Conservation (phyloP, 2,113 vertebrate genomes). For the Rhegmatorhina hoffmannsi region DNA sequence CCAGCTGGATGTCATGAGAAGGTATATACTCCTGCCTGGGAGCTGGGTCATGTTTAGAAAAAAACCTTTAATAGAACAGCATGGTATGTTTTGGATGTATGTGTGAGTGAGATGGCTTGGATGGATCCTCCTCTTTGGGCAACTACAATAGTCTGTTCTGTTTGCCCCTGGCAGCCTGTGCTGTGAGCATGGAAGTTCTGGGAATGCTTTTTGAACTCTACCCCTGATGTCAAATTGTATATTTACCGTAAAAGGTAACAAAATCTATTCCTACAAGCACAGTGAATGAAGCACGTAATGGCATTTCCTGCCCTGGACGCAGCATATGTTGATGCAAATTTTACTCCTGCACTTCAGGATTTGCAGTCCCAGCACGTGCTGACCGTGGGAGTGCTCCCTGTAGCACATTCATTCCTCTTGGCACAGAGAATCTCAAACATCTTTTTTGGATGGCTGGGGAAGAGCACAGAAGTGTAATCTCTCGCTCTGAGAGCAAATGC, state of each 20-base stretch:
- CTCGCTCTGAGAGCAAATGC: background rate
- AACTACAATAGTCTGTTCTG: background rate
- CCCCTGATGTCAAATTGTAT: background rate
- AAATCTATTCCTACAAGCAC: background rate
- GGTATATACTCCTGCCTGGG: background rate
- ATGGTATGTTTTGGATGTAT: background rate
- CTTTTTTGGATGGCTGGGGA: slow-evolving; percentile 15
- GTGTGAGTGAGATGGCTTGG: background rate
- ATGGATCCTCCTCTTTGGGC: background rate
- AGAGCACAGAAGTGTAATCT: slow-evolving; percentile 8
- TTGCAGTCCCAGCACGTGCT: slow-evolving; percentile 9
- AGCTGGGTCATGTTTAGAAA: background rate
- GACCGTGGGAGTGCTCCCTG: slow-evolving; percentile 10
- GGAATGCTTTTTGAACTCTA: background rate
- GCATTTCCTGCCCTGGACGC: background rate
- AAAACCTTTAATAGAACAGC: background rate
- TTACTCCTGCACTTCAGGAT: background rate
- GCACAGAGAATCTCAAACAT: background rate
- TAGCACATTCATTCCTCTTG: background rate
- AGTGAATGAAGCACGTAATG: background rate
- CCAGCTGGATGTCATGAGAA: background rate
- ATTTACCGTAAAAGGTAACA: background rate
- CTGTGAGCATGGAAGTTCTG: background rate
- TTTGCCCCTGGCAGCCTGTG: background rate
- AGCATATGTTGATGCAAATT: background rate